Conservation (phyloP, 1,140 invertebrate species). For the Lordiphosa collinella region DNA sequence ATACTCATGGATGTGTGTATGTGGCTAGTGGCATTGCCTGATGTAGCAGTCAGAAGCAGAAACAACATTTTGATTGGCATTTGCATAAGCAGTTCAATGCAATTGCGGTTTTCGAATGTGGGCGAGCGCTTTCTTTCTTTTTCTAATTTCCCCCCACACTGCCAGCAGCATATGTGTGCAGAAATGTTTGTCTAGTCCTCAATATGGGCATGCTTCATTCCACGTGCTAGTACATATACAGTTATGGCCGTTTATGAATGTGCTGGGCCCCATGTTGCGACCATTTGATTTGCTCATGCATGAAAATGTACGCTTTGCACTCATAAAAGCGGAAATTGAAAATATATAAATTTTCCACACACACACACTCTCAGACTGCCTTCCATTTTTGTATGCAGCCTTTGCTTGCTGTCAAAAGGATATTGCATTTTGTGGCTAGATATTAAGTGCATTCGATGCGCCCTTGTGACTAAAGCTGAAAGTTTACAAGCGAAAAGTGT, state of each 20-base stretch:
- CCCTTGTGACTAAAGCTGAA: constrained; percentile 38
- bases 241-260: constrained; percentile 59
- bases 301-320: constrained; percentile 62
- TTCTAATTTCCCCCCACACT: constrained; percentile 6
- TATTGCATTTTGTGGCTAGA: constrained; percentile 48
- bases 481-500: constrained; percentile 15
- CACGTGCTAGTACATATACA: constrained; percentile 20
- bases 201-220: not conserved
- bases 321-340: constrained; percentile 71
- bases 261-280: constrained; percentile 13
- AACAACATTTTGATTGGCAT: constrained; percentile 71
- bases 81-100: constrained; percentile 75
- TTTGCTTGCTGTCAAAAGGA: constrained; percentile 18
- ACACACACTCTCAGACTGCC: constrained; percentile 10
- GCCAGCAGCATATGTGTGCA: constrained; percentile 26
- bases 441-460: constrained; percentile 16
- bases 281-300: constrained; percentile 65
- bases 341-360: constrained; percentile 62
- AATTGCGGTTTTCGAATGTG: constrained; percentile 35
- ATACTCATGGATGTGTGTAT: constrained; percentile 4
- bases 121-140: not conserved
- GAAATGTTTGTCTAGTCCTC: constrained; percentile 23
- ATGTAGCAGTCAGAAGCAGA: constrained; percentile 4
- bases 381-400: not conserved
- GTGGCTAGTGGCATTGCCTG: constrained; percentile 4